A percentile compares a stretch with the other conserved stretches of the same genome.
Conservation (phyloP, 2,797 vertebrate species). For the Hypotaenidia philippensis region DNA sequence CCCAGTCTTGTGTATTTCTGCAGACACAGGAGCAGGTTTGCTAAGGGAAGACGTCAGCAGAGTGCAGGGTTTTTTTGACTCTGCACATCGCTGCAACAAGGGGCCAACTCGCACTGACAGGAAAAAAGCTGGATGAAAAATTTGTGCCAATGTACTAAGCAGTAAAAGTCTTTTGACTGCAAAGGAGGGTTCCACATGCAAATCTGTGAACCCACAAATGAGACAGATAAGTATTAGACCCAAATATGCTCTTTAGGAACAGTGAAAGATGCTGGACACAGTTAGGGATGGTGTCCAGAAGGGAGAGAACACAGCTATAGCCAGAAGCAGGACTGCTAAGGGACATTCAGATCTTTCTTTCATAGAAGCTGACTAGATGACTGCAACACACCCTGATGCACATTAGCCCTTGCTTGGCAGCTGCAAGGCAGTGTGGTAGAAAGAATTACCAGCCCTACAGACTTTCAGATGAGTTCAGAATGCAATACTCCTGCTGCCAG, state of each 20-base stretch:
- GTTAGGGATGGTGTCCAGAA: background rate
- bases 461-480: background rate
- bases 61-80: background rate
- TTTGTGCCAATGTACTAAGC: background rate
- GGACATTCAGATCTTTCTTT: background rate
- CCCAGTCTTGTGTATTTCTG: background rate
- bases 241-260: background rate
- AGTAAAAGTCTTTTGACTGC: background rate
- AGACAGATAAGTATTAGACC: background rate
- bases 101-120: background rate
- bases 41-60: background rate
- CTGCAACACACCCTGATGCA: background rate
- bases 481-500: background rate
- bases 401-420: background rate
- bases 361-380: background rate
- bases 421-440: background rate
- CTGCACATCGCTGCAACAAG: background rate
- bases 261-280: background rate
- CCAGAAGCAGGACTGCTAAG: background rate
- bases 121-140: background rate
- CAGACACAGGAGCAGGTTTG: background rate
- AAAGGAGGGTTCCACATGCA: background rate
- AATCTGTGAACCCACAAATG: accelerated
- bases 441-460: background rate
- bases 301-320: background rate